Conservation (phyloP, 1,140 invertebrate genomes). For the Cecropterus lyciades region DNA sequence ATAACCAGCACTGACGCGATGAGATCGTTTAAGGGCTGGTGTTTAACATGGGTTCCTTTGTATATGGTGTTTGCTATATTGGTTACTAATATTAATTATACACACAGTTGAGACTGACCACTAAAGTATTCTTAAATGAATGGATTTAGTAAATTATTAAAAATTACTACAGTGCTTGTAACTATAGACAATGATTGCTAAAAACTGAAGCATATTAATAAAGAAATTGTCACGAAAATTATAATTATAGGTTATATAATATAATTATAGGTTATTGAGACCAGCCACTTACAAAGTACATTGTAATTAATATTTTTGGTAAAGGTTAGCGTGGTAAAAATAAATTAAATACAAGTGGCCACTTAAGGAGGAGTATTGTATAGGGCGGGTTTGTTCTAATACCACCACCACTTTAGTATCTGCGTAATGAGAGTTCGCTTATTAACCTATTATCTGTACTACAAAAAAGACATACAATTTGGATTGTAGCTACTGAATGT, state of each 20-base stretch:
- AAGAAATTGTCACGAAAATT: no score
- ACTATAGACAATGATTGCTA: no score
- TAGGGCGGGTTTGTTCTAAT: slow-evolving; percentile 17
- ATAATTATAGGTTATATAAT: no score
- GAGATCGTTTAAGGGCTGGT: slow-evolving; percentile 29
- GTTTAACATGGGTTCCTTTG: background rate
- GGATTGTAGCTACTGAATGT: background rate
- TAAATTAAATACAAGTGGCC: slow-evolving; percentile 6
- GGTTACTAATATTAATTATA: no score
- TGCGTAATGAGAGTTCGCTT: slow-evolving; percentile 17
- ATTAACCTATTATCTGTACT: slow-evolving; percentile 16
- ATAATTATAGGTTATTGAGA: no score
- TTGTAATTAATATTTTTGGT: background rate
- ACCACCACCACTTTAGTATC: slow-evolving; percentile 12
- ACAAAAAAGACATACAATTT: slow-evolving; percentile 25
- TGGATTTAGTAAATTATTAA: no score
- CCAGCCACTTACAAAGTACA: background rate
- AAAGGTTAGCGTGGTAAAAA: background rate
- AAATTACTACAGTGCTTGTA: no score
- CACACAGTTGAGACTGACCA: no score
- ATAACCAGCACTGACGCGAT: slow-evolving; percentile 73
- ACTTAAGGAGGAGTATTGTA: slow-evolving; percentile 39
- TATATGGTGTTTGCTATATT: background rate
- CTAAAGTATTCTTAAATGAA: no score
- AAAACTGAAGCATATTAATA: no score